Conservation (phyloP, 2,888 invertebrate species). For the Drosophila bunnanda region DNA sequence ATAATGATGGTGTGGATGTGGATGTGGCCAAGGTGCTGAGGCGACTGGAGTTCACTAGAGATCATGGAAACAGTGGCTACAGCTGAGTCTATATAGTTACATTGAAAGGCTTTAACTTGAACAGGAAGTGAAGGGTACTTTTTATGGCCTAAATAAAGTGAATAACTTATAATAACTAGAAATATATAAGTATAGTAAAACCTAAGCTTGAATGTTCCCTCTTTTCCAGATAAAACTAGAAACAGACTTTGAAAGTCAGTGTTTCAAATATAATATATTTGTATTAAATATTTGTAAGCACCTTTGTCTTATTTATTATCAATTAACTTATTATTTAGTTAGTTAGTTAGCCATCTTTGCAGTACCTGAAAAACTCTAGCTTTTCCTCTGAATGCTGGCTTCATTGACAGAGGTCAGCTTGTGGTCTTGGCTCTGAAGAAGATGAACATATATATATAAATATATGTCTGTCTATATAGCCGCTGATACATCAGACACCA, state of each 20-base stretch:
- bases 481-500: conserved; percentile 7
- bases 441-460: not conserved
- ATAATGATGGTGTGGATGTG: not conserved
- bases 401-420: conserved; percentile 48
- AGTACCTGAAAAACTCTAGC: too few species aligned
- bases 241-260: not conserved
- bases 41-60: conserved; percentile 16
- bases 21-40: conserved; percentile 24
- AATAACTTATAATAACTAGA: not conserved
- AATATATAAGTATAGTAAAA: not conserved
- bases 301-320: not conserved
- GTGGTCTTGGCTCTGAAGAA: conserved; percentile 43
- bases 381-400: not conserved
- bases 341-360: not conserved
- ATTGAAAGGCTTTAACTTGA: not conserved
- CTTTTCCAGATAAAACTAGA: too few species aligned
- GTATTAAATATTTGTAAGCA: not conserved
- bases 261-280: not conserved
- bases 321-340: not conserved
- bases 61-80: conserved; percentile 13
- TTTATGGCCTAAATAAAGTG: not conserved
- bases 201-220: too few species aligned
- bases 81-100: too few species aligned
- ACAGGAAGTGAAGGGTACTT: not conserved
- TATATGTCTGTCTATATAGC: not conserved